Base-by-base conservation (phyloP, 2,888 invertebrate genomes). In the Didymodactylos carnosus region DNA sequence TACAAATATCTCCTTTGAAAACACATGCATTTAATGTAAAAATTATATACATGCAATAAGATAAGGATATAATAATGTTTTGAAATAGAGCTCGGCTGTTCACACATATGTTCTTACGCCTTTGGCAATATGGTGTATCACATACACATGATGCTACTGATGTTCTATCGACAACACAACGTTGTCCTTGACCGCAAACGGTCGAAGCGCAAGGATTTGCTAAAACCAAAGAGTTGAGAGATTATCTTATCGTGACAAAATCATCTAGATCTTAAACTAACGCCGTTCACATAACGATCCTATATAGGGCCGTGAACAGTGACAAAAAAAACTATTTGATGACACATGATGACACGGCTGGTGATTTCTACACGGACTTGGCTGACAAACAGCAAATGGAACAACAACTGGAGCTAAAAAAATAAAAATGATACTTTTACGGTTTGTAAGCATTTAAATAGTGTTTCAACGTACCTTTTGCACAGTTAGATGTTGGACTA, bases 1-100 rank as follows among this genome's bases (percentile, higher is more conserved):
- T 46, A 46, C 75, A 75, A 2, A 75, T 69, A 70, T 74, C 74
- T 72, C 74, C 74, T 74, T 23, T 41, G 43, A 72, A 72, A 29
- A n/a, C n/a, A n/a, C n/a, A n/a, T n/a, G n/a, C n/a, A n/a, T n/a
- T n/a, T n/a, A n/a, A n/a, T n/a, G n/a, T n/a, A n/a, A n/a, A n/a
- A n/a, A n/a, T n/a, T n/a, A n/a, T n/a, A n/a, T n/a, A n/a, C n/a
- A n/a, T n/a, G n/a, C n/a, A n/a, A n/a, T n/a, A n/a, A n/a, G n/a
- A n/a, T n/a, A n/a, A n/a, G n/a, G n/a, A n/a, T n/a, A n/a, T n/a
- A n/a, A n/a, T n/a, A n/a, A n/a, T n/a, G n/a, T n/a, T n/a, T n/a
- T n/a, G n/a, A n/a, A n/a, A n/a, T n/a, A n/a, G n/a, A n/a, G n/a
- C n/a, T n/a, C n/a, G n/a, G n/a, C n/a, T n/a, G n/a, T n/a, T n/a